Percentiles rank a stretch among this genome's conserved stretches.
Conservation (phyloP, 1,140 invertebrate genomes). For the Acromyrmex echinatior region DNA sequence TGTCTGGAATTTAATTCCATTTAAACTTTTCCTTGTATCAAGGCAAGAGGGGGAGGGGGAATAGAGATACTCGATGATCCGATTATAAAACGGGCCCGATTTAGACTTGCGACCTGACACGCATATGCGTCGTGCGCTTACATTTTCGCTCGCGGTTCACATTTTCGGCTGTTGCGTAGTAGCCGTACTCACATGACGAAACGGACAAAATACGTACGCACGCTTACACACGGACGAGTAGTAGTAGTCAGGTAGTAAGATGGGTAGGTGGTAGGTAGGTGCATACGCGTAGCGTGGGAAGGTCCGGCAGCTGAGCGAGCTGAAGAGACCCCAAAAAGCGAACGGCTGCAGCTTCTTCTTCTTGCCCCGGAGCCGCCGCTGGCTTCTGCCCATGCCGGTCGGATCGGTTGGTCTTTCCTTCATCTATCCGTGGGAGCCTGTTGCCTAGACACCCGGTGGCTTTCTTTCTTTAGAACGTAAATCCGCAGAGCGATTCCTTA, state of each 20-base stretch:
- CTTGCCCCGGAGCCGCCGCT: conserved; percentile 68
- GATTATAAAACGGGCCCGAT: conserved; percentile 33
- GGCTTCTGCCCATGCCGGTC: conserved; percentile 69
- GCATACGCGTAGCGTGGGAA: conserved; percentile 85
- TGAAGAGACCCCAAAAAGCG: conserved; percentile 77
- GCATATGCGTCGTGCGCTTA: conserved; percentile 2
- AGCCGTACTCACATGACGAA: background rate
- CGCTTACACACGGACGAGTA: conserved; percentile 61
- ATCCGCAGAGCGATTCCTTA: background rate
- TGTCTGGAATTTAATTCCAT: conserved; percentile 6
- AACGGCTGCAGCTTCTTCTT: conserved; percentile 81
- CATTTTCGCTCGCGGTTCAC: conserved; percentile 13
- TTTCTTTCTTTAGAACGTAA: conserved; percentile 51
- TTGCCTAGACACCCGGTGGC: conserved; percentile 36
- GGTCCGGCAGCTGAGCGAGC: conserved; percentile 84
- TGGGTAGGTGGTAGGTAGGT: conserved; percentile 79
- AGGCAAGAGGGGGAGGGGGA: background rate
- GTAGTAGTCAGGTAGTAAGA: conserved; percentile 80
- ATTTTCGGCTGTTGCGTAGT: conserved; percentile 25
- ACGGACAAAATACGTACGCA: background rate
- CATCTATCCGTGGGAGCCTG: conserved; percentile 72
- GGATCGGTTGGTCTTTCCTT: conserved; percentile 63
- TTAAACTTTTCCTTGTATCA: background rate
- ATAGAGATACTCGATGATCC: background rate
- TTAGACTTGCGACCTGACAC: conserved; percentile 2